A percentile compares a stretch with the other conserved stretches of the same genome.
These are phyloP conservation scores for Caenorhabditis doughertyi DNA, from an alignment of 2,888 invertebrate genomes.

Conservation along the genomic window DNA sequence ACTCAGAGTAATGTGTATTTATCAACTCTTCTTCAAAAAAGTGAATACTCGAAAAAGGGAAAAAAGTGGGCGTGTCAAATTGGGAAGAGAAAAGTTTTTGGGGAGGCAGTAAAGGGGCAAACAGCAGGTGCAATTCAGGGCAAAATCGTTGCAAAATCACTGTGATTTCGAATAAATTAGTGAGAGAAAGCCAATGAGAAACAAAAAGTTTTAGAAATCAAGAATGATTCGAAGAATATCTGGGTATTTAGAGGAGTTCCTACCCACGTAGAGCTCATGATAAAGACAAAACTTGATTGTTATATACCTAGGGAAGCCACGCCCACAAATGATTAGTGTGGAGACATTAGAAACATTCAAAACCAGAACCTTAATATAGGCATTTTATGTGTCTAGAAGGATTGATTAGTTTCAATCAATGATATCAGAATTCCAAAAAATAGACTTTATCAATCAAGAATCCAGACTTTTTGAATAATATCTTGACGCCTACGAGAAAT, in stretches of 20 bases:
- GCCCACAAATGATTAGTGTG: neutral
- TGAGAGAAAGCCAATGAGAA: neutral
- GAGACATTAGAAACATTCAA: neutral
- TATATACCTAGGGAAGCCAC: too few relatives aligned
- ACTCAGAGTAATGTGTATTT: neutral
- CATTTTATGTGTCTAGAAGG: neutral
- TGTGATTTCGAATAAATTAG: slow-evolving; percentile 1
- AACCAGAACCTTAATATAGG: neutral
- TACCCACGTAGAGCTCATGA: neutral
- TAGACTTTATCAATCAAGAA: neutral
- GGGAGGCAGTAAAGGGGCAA: slow-evolving; percentile 1
- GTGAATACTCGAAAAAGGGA: slow-evolving; percentile 32
- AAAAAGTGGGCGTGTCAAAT: slow-evolving; percentile 13
- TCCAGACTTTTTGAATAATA: neutral
- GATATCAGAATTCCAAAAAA: neutral
- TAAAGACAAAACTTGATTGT: too few relatives aligned
- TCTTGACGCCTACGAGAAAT: neutral
- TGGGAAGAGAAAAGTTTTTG: slow-evolving; percentile 4
- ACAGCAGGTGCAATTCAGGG: slow-evolving; percentile 26
- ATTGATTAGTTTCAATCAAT: neutral
- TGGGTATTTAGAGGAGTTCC: neutral
- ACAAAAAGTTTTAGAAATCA: neutral
- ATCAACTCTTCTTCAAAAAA: slow-evolving; percentile 10
- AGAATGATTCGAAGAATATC: slow-evolving; percentile 6
- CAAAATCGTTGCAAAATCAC: slow-evolving; percentile 22